Base-by-base conservation (phyloP, 2,888 invertebrate genomes). In the Himalopsyche japonica region DNA sequence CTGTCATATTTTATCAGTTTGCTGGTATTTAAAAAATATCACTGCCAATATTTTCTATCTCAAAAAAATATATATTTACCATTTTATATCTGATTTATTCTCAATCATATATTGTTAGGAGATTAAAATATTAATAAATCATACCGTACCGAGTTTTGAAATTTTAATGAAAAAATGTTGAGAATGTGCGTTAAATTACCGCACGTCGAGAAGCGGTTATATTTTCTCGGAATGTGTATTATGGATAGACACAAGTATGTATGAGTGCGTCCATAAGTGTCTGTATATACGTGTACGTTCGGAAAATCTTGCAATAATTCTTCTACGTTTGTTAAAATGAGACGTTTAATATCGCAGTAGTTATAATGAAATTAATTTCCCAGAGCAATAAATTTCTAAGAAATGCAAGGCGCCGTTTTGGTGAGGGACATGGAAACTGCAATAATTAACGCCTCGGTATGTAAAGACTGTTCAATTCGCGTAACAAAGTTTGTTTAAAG, bases 301-400 rank as follows among this genome's bases (percentile, higher is more conserved):
- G 76, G 81, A 76, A 81, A 43, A 57, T 64, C 64, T 20, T 37
- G 81, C 83, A 82, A 85, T 85, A 86, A 85, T 86, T 86, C 85
- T 86, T 84, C 76, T 81, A 78, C 80, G 80, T 84, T 85, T 82
- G 84, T 77, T 76, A 77, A 77, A 86, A 86, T 83, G 83, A 81
- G 81, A 83, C 85, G 80, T 79, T 81, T 82, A 79, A 82, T 85
- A 83, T 81, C 81, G 82, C 82, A 83, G 84, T 83, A 84, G 85
- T 84, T 85, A 86, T 86, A 86, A 86, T 86, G 85, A 85, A 86
- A 86, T 86, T 86, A 86, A 83, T 86, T 85, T 85, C 70, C 77
- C 77, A 76, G 79, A 27, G 83, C 82, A 64, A 85, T 86, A 86
- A 86, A 86, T 86, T 84, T 81, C 80, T 34, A 83, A 82, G 80